Evolutionary conservation across 2,888 invertebrate genomes (phyloP), one percentile per base, ranked within the genome.

Genomic region (Chrysolina americana): DNA sequence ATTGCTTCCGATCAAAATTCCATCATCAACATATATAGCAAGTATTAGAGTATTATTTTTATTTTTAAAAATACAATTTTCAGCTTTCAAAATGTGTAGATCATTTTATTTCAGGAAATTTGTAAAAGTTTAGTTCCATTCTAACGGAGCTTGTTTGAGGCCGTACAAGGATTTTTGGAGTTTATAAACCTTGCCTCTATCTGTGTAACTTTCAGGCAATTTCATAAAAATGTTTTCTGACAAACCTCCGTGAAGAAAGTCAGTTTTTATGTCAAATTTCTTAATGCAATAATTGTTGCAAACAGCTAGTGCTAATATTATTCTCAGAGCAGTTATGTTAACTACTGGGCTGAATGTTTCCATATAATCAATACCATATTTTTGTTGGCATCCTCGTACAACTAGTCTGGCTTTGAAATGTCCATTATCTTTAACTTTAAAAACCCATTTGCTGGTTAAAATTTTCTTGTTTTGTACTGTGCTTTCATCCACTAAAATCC

Each of bases 301-400:
- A 15, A 19, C 62, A 21, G 62, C 21, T 36, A 62, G 15, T 11
- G 62, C 62, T 21, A 62, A 13, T 6, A 62, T 15, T 23, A 71
- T 59, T 56, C 68, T 56, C 15, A 53, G 17, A 10, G 68, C n/a
- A 56, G 21, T 36, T 13, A 53, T 28, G 17, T 50, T 47, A 23
- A 48, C 53, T 9, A 53, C 56, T 41, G 68, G 56, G 56, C 56
- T 68, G 36, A 68, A 68, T 10, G 59, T 41, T 68, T 53, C 68
- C 13, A 9, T 11, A 36, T 53, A 68, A 41, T 68, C 68, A 13
- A 53, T 28, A 53, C 41, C 56, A 53, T 36, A 36, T 68, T 23
- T n/a, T 56, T 68, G 53, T 15, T 28, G 28, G 68, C 36, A 68
- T n/a, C 56, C 59, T 68, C 48, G 48, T 41, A 36, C 56, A 13